Evolutionary conservation across 2,797 vertebrate genomes (phyloP), one percentile per base, ranked within the genome.

Genomic region (Cryptoprocta ferox): DNA sequence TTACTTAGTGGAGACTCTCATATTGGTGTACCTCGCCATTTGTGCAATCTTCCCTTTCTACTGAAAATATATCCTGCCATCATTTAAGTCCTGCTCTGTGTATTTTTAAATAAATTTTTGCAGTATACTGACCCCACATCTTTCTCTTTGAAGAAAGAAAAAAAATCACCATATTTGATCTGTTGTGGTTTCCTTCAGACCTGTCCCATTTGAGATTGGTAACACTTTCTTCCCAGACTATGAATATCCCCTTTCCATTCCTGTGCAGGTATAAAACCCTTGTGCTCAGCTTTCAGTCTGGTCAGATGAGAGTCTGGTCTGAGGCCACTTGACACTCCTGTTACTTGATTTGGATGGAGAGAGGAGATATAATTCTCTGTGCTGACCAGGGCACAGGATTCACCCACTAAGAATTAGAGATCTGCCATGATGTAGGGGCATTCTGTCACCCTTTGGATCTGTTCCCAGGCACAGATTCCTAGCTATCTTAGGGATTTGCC

Each of bases 61-160:
- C 35, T 94, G 18, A 79, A 94, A 92, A 35, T 91, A 82, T 81
- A 42, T 82, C n/a, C 48, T 92, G 24, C 65, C 32, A 37, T 94
- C 16, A 86, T 92, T 90, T 93, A 81, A 91, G 75, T 56, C 53
- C 45, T 21, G 5, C 15, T 91, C 95, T 68, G 28, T 75, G 6
- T 92, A 59, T 39, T 91, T 96, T 88, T 11, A 59, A 94, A 18
- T 94, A 76, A 24, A 56, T 73, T 65, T 95, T 82, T 71, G 4
- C 70, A 35, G 14, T 68, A 50, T 63, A 82, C 19, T 95, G 4
- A 66, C 84, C 21, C 39, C n/a, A 84, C 14, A n/a, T 91, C 26
- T 80, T 90, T 84, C 56, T 50, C 26, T 91, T 78, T 56, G 30
- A 80, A 56, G 4, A 70, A 75, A 80, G 42, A 7, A 61, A 32